Evolutionary conservation across 1,140 invertebrate genomes (phyloP).

Genomic region (Pseudobourletiella spinata): DNA sequence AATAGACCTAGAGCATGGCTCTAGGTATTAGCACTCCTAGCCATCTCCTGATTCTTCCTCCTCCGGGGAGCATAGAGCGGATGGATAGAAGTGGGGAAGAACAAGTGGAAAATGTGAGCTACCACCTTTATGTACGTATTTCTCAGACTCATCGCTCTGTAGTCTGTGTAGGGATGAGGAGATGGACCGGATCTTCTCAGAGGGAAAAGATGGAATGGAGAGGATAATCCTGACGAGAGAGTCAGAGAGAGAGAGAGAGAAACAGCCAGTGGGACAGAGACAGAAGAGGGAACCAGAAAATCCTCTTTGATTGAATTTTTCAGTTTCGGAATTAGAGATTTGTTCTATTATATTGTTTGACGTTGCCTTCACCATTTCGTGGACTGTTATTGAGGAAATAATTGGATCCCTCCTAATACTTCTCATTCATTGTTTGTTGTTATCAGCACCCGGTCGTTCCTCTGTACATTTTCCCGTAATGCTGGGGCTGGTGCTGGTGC

Average conservation of each 20-base stretch:
- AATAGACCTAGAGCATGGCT: too few species aligned
- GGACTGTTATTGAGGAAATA: constrained; percentile 13
- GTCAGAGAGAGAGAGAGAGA: neutral
- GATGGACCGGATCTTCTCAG: neutral
- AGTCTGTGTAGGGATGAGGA: neutral
- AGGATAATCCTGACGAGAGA: neutral
- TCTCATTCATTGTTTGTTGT: constrained; percentile 10
- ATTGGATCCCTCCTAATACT: constrained; percentile 15
- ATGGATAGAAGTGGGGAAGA: too few species aligned
- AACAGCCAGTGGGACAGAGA: neutral
- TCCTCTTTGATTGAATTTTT: constrained; percentile 23
- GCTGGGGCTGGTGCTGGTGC: too few species aligned
- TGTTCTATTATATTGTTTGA: constrained; percentile 16
- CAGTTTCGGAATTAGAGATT: constrained; percentile 20
- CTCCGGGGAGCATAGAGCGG: too few species aligned
- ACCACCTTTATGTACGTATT: too few species aligned
- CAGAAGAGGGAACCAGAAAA: constrained; percentile 13
- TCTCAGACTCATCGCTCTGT: too few species aligned
- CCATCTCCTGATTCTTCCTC: too few species aligned
- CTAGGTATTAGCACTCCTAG: too few species aligned
- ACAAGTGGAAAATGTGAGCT: too few species aligned
- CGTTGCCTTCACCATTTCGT: constrained; percentile 11
- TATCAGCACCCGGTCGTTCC: neutral
- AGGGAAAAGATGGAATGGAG: neutral
- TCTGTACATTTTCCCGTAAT: neutral